Base-by-base conservation (phyloP, 2,888 invertebrate species). In the Selenia dentaria region DNA sequence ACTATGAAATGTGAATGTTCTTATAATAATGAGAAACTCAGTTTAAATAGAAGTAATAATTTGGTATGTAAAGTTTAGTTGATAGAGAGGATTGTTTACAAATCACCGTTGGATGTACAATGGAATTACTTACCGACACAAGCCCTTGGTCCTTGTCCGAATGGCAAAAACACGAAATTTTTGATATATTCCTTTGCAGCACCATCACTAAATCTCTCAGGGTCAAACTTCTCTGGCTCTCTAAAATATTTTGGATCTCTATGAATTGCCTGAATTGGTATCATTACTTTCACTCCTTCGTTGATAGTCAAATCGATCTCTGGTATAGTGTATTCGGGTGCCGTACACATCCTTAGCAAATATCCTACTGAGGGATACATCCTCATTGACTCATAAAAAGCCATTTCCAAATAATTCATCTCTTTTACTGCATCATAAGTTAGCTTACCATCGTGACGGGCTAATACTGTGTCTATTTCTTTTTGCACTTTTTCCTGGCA, bases 331-430 rank as follows among this genome's bases (percentile, higher is more conserved):
- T 88, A 89, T 33, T 76, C 59, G n/a, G 79, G 75, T 11, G 70
- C 69, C n/a, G 74, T 65, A 42, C 87, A 86, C 67, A 63, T 72
- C 50, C 89, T 74, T 1, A 79, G n/a, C 38, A 89, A 59, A 59
- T 73, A 86, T 12, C 69, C 89, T 1, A 87, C 79, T 1, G 88
- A 77, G 3, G 87, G 87, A 60, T 83, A 84, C 74, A 86, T 76
- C 32, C 88, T 70, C 79, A 89, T 83, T 0, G 80, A 75, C 59
- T 89, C 88, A 34, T 78, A 72, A 54, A 88, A 84, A 2, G 79
- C 82, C 72, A 81, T 77, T 64, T 88, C 82, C 53, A 88, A 71
- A 62, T 79, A 83, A 1, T 57, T 70, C 85, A 89, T 83, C 45
- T 88, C 85, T 58, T 76, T 84, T 0, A 89, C 64, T 11, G 87